These are phyloP conservation scores for Stenichneumon culpator DNA, from an alignment of 2,888 invertebrate species.

Conservation along the genomic window DNA sequence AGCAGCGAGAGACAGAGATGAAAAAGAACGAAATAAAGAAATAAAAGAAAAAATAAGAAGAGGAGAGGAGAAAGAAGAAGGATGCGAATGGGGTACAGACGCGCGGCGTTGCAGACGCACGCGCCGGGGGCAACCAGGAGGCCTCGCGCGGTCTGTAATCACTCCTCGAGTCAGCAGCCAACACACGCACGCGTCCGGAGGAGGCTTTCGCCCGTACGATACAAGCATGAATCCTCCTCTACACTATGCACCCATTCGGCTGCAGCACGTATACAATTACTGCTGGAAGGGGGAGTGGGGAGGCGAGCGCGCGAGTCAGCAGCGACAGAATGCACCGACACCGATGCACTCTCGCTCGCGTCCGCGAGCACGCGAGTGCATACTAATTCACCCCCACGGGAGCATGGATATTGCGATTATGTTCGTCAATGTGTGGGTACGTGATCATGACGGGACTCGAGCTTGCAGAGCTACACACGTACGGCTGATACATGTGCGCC, in stretches of 20 bases:
- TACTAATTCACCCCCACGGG: constrained; percentile 78
- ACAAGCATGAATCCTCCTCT: constrained; percentile 61
- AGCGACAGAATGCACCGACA: constrained; percentile 62
- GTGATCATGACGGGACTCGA: constrained; percentile 58
- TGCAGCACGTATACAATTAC: constrained; percentile 68
- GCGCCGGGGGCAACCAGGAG: constrained; percentile 84
- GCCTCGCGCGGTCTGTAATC: constrained; percentile 83
- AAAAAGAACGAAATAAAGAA: constrained; percentile 41
- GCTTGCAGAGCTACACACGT: constrained; percentile 55
- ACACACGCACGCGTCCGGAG: constrained; percentile 59
- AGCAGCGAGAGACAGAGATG: constrained; percentile 59
- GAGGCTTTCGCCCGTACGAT: constrained; percentile 50
- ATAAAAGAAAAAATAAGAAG: constrained; percentile 46
- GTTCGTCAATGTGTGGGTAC: constrained; percentile 68
- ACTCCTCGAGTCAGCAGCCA: constrained; percentile 75
- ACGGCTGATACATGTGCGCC: constrained; percentile 31
- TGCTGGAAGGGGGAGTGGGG: constrained; percentile 61
- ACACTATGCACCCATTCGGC: constrained; percentile 57
- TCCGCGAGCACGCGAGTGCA: constrained; percentile 74
- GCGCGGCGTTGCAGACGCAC: constrained; percentile 81
- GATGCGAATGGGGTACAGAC: constrained; percentile 66
- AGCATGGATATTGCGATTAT: constrained; percentile 73
- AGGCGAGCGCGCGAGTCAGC: constrained; percentile 58
- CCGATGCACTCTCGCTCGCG: constrained; percentile 65
- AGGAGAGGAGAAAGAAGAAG: constrained; percentile 42